Percentiles rank a stretch among this genome's conserved stretches.
Evolutionary conservation across 2,113 vertebrate genomes (phyloP).

Genomic region (Elachura formosa): DNA sequence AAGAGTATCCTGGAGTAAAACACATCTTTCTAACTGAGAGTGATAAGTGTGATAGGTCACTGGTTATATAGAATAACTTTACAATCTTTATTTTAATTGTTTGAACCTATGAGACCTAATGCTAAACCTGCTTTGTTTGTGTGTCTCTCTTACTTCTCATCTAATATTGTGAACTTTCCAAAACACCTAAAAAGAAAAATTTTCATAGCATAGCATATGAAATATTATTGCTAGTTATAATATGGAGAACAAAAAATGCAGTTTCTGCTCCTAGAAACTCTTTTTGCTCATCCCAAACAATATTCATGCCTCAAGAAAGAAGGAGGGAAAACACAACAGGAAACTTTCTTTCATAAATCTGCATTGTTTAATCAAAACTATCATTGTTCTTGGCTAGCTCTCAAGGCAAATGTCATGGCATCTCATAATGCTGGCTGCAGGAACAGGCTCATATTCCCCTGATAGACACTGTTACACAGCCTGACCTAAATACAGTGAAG

Average conservation of each 20-base stretch:
- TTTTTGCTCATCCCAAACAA: not conserved
- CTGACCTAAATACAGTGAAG: not conserved
- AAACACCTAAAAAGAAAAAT: not conserved
- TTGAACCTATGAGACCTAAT: not conserved
- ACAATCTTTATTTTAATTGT: not conserved
- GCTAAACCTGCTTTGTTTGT: not conserved
- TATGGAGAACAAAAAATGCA: not conserved
- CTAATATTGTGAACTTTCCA: not conserved
- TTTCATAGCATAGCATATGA: not conserved
- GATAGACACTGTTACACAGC: not conserved
- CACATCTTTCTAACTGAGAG: not conserved
- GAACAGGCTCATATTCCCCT: not conserved
- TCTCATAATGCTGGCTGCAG: not conserved
- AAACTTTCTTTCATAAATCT: not conserved
- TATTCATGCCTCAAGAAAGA: not conserved
- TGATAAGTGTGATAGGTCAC: not conserved
- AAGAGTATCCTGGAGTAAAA: not conserved
- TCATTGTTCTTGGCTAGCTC: not conserved
- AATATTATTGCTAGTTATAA: not conserved
- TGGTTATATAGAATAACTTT: not conserved
- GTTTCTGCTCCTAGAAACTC: not conserved
- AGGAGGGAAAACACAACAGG: not conserved
- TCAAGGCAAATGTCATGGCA: not conserved
- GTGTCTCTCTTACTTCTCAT: not conserved
- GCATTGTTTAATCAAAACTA: slow-evolving; percentile 11